These are phyloP conservation scores for Mobula hypostoma DNA, from an alignment of 2,113 vertebrate species.

Conservation along the genomic window DNA sequence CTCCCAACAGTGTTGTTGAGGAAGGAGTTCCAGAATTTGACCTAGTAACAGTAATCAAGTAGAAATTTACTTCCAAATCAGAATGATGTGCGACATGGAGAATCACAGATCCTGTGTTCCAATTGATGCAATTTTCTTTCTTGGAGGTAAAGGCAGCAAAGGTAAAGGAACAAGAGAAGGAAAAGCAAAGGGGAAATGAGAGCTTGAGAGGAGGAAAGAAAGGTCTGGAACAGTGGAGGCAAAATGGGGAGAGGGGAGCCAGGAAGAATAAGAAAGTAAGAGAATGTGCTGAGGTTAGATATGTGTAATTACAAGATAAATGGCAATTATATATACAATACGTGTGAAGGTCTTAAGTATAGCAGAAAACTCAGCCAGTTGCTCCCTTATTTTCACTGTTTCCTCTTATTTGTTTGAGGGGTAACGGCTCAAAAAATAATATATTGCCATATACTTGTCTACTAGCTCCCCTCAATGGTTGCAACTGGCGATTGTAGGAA, in stretches of 20 bases:
- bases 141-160: no score
- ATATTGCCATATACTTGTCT: neutral
- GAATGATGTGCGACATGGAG: no score
- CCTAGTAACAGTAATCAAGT: no score
- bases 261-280: neutral
- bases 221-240: neutral
- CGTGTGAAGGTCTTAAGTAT: neutral
- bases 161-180: no score
- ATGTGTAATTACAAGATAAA: neutral
- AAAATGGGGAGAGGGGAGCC: neutral
- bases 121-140: no score
- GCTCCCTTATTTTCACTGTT: neutral
- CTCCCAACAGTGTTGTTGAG: no score
- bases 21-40: no score
- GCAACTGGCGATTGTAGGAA: neutral
- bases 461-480: slow-evolving; percentile 33
- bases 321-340: neutral
- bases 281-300: neutral
- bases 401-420: neutral
- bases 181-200: no score
- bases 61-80: no score
- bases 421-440: no score
- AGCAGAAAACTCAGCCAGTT: neutral
- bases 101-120: no score
- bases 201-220: neutral